Percentiles rank a stretch among this genome's conserved stretches.
phyloP scores from a whole-genome alignment of 2,888 invertebrate genomes.

The Catocala nupta region DNA sequence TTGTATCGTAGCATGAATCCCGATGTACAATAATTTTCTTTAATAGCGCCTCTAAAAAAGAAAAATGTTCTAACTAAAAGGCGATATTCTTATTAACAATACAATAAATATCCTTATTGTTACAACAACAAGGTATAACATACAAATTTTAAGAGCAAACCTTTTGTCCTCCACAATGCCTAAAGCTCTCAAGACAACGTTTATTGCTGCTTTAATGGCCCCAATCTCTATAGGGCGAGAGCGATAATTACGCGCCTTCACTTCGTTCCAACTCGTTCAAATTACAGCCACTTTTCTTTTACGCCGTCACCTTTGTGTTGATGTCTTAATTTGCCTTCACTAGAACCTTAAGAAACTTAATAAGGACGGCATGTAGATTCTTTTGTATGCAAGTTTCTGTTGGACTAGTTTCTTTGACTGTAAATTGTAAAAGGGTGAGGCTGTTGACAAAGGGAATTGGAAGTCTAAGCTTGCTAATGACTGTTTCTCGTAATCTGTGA shows the following conservation, averaged over 20 bases:
- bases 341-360: conserved; percentile 24
- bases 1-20: too few relatives aligned
- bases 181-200: conserved; percentile 24
- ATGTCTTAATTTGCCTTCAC: conserved; percentile 38
- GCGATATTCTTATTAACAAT: too few relatives aligned
- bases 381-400: conserved; percentile 4
- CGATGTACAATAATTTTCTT: too few relatives aligned
- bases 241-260: conserved; percentile 46
- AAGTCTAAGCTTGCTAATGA: neutral
- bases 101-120: too few relatives aligned
- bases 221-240: conserved; percentile 27
- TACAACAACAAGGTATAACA: neutral
- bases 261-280: conserved; percentile 31
- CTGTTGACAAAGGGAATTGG: neutral
- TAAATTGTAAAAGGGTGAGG: neutral
- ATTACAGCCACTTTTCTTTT: conserved; percentile 51
- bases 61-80: too few relatives aligned
- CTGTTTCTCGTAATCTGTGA: neutral
- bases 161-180: conserved; percentile 5
- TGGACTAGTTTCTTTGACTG: conserved; percentile 14
- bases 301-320: conserved; percentile 36
- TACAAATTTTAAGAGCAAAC: neutral
- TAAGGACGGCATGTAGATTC: conserved; percentile 3
- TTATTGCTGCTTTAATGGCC: conserved; percentile 39
- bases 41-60: too few relatives aligned